These are phyloP conservation scores for Chaetodon auriga DNA, from an alignment of 2,113 vertebrate genomes.

Conservation along the genomic window DNA sequence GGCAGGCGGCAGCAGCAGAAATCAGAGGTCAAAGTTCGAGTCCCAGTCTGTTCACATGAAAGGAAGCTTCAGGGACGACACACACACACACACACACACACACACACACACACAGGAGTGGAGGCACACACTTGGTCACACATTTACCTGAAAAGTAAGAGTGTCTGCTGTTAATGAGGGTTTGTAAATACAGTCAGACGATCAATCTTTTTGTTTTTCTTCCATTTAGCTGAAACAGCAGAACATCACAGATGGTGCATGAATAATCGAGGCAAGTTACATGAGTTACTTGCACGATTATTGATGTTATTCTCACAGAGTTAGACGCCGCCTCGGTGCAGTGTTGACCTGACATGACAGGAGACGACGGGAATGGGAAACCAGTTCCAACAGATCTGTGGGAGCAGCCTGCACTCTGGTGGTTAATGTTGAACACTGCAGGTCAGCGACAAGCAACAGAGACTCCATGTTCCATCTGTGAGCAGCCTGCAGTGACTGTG, in stretches of 20 bases:
- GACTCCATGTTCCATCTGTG: slow-evolving; percentile 7
- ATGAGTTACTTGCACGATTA: background rate
- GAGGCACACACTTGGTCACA: slow-evolving; percentile 21
- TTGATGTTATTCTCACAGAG: background rate
- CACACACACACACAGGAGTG: background rate
- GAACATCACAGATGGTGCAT: background rate
- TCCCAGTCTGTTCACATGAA: slow-evolving; percentile 29
- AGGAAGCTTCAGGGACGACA: slow-evolving; percentile 9
- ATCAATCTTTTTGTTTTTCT: background rate
- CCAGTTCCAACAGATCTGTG: background rate
- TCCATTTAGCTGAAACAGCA: background rate
- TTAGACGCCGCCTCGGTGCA: background rate
- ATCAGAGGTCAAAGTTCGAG: slow-evolving; percentile 66
- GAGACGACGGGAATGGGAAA: background rate
- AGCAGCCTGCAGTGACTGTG: slow-evolving; percentile 6
- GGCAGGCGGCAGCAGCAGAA: background rate
- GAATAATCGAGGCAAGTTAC: no score
- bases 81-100: background rate
- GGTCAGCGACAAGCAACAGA: background rate
- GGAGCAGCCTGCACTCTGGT: slow-evolving; percentile 67
- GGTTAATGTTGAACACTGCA: slow-evolving; percentile 57
- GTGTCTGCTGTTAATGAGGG: slow-evolving; percentile 7
- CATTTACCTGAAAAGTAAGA: slow-evolving; percentile 42
- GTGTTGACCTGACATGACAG: background rate
- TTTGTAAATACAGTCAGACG: background rate